Evolutionary conservation across 2,888 invertebrate species (phyloP), one percentile per base, ranked within the genome.

Genomic region (Hydraecia micacea): DNA sequence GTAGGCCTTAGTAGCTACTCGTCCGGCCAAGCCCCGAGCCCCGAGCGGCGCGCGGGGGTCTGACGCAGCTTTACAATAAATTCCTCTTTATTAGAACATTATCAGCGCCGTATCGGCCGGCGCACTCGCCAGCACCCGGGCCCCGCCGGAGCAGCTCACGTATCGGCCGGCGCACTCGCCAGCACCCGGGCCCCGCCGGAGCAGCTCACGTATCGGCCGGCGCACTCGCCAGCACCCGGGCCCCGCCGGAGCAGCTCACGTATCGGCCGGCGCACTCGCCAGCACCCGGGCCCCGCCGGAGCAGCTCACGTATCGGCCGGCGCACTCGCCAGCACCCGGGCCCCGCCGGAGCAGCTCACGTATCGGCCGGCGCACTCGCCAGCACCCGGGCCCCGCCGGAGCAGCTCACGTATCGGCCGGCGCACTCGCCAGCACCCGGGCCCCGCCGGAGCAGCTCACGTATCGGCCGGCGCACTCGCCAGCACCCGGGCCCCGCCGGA

Each of bases 41-140:
- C 32, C 32, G 36, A n/a, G 21, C 46, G 4, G 13, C 13, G 4
- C 46, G 39, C 7, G 18, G 21, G n/a, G 21, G 18, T 36, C 71
- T 78, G 84, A 78, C 79, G 71, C 69, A 62, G 79, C 79, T 71
- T 63, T 68, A 63, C 67, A 52, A 72, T 81, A 81, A 72, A 83
- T 83, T 68, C 25, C 13, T 49, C 58, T 71, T 83, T 78, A 83
- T 42, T 68, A 52, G 71, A 68, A 78, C 84, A 72, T 69, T 83
- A 81, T 63, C 84, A 63, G 39, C 55, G 49, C 78, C 62, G 49
- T 58, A 68, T 42, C 71, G 79, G 36, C n/a, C n/a, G 25, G 60
- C 55, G 21, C 70, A 32, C 55, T 15, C 36, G 9, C 60, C 25
- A 21, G 21, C 70, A 13, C 25, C n/a, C 75, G 25, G 9, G 21